phyloP scores from a whole-genome alignment of 2,888 invertebrate genomes.

The Nemotelus pantherinus region DNA sequence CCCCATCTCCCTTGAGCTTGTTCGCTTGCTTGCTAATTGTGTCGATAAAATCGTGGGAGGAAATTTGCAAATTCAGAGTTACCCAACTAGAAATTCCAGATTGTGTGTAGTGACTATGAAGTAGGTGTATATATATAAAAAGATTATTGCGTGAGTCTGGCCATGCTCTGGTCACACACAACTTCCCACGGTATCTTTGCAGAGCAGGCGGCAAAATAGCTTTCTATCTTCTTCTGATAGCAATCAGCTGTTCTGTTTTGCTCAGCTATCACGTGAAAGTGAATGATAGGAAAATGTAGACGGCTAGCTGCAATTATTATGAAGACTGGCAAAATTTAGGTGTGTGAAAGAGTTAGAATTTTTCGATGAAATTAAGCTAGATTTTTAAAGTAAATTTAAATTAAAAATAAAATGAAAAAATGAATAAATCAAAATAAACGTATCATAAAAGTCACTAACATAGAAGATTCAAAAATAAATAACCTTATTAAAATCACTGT shows the following conservation, averaged over 20 bases:
- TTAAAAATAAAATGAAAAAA: too few relatives aligned
- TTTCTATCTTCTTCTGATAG: background rate
- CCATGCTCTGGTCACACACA: background rate
- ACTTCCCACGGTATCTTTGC: background rate
- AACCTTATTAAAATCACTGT: too few relatives aligned
- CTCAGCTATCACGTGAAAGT: background rate
- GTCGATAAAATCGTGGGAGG: conserved; percentile 37
- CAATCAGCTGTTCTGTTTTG: conserved; percentile 36
- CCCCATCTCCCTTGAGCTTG: background rate
- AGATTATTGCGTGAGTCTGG: background rate
- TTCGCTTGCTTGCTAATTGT: conserved; percentile 20
- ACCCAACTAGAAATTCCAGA: background rate
- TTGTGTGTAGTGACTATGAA: background rate
- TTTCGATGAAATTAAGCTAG: too few relatives aligned
- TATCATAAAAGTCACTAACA: too few relatives aligned
- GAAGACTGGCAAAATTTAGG: too few relatives aligned
- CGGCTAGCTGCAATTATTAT: too few relatives aligned
- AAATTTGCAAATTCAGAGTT: conserved; percentile 38
- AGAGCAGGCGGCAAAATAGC: background rate
- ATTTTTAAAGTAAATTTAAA: too few relatives aligned
- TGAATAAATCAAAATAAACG: too few relatives aligned
- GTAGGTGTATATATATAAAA: conserved; percentile 15
- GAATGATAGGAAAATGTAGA: too few relatives aligned
- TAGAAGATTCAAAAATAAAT: too few relatives aligned
- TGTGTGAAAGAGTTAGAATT: too few relatives aligned